Conservation (phyloP, 2,113 vertebrate genomes). For the Myotis yumanensis region DNA sequence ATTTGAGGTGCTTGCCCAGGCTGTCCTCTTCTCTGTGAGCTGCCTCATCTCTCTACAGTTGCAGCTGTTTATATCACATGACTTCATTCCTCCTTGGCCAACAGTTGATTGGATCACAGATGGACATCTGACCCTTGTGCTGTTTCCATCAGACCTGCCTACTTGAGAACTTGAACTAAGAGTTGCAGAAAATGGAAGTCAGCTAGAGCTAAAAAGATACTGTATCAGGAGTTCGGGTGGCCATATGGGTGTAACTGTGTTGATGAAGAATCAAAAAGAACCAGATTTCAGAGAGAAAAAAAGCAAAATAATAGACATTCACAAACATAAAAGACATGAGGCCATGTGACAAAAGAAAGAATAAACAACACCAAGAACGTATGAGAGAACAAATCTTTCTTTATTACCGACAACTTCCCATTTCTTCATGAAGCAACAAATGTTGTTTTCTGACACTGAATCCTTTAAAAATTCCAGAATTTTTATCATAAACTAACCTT, state of each 20-base stretch:
- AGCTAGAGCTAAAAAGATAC: not conserved
- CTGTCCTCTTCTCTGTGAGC: not conserved
- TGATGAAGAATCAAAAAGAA: not conserved
- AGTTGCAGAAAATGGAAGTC: not conserved
- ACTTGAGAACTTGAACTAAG: not conserved
- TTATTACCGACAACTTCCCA: constrained; percentile 20
- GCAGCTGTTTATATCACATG: not conserved
- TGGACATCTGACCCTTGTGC: not conserved
- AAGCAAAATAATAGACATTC: not conserved
- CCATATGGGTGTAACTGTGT: not conserved
- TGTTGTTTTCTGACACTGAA: not conserved
- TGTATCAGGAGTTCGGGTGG: not conserved
- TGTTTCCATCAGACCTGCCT: not conserved
- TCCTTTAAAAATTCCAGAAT: not conserved
- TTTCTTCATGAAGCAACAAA: constrained; percentile 24
- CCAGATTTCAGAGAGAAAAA: not conserved
- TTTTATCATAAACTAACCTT: not conserved
- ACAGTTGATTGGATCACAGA: not conserved
- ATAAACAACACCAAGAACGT: not conserved
- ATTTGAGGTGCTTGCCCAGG: not conserved
- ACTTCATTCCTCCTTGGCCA: not conserved
- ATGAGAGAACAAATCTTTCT: not conserved
- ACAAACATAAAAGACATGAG: not conserved
- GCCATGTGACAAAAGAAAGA: not conserved
- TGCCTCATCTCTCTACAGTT: not conserved